Conservation (phyloP, 2,797 vertebrate genomes). For the Liasis olivaceus region DNA sequence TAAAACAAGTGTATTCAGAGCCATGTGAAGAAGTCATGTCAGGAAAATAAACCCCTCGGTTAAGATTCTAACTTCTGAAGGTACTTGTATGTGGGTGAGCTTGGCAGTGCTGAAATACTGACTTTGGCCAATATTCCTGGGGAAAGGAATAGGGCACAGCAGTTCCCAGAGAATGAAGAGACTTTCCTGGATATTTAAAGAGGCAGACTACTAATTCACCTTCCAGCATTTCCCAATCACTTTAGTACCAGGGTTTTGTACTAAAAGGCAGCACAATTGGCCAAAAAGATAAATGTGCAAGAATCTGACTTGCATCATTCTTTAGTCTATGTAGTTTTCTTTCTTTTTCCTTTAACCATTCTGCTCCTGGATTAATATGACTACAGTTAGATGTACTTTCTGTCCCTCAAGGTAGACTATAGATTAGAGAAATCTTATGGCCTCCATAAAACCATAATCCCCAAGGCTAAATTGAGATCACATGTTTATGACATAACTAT, state of each 20-base stretch:
- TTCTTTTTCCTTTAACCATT: background rate
- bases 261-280: background rate
- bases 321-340: background rate
- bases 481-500: background rate
- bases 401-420: background rate
- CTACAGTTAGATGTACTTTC: background rate
- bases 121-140: background rate
- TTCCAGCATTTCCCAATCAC: background rate
- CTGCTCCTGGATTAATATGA: background rate
- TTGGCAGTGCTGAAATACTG: background rate
- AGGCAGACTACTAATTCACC: background rate
- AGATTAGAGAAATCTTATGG: background rate
- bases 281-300: background rate
- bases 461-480: background rate
- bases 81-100: background rate
- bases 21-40: background rate
- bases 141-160: background rate
- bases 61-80: background rate
- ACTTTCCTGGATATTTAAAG: background rate
- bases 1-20: background rate
- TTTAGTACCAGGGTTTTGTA: background rate
- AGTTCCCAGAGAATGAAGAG: background rate
- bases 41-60: background rate
- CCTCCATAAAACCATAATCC: background rate
- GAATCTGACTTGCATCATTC: background rate